Percentiles rank a stretch among this genome's conserved stretches.
These are phyloP conservation scores for Brachypodius melanocephalos DNA, from an alignment of 2,113 vertebrate genomes.

Conservation along the genomic window DNA sequence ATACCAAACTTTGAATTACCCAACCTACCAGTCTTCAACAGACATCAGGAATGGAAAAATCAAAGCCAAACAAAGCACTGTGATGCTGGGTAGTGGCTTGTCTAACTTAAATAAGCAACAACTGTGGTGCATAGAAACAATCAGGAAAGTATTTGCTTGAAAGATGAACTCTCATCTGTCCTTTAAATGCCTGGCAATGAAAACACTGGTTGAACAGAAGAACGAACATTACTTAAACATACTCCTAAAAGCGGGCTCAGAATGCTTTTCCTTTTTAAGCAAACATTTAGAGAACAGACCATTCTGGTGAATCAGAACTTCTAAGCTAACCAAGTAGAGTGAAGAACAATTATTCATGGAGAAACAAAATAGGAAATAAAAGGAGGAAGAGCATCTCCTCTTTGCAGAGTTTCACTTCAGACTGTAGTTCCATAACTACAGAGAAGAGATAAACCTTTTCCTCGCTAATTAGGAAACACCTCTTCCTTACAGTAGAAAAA, in stretches of 20 bases:
- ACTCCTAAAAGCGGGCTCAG: background rate
- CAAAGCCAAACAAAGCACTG: background rate
- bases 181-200: background rate
- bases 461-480: background rate
- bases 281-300: background rate
- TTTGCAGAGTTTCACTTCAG: background rate
- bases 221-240: background rate
- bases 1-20: background rate
- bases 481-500: background rate
- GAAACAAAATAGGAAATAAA: background rate
- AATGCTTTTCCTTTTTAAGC: conserved; percentile 30
- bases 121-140: background rate
- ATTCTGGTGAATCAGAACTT: background rate
- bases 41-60: background rate
- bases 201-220: background rate
- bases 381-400: conserved; percentile 8
- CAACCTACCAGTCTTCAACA: background rate
- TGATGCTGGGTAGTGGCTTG: background rate
- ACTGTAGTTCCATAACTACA: background rate
- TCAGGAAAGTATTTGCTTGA: accelerated
- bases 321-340: background rate
- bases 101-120: background rate
- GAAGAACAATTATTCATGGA: background rate
- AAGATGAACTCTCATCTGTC: background rate
- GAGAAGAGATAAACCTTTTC: background rate